A percentile compares a stretch with the other conserved stretches of the same genome.
Evolutionary conservation across 2,888 invertebrate species (phyloP).

Genomic region (Carcina quercana): DNA sequence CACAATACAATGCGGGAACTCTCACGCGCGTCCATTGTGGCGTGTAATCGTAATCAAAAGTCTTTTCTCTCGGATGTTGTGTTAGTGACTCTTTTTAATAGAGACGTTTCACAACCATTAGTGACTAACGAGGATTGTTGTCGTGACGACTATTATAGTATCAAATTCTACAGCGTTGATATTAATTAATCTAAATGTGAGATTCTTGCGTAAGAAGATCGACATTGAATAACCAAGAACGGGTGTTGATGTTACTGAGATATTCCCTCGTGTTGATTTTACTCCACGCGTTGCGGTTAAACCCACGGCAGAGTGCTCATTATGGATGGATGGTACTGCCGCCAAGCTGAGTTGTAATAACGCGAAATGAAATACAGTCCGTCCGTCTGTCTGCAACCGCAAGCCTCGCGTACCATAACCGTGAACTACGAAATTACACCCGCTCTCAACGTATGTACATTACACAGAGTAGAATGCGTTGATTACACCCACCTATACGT

Average conservation of each 20-base stretch:
- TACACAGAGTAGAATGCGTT: constrained; percentile 3
- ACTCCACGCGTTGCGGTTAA: constrained; percentile 41
- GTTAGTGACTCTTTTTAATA: constrained; percentile 40
- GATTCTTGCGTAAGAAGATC: too few species aligned
- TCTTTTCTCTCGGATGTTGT: constrained; percentile 43
- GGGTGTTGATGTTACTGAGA: too few species aligned
- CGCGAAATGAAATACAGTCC: constrained; percentile 53
- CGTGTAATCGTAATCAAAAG: constrained; percentile 58
- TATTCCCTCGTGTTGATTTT: constrained; percentile 24
- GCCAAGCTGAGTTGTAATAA: constrained; percentile 46
- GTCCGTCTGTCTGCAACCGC: constrained; percentile 49
- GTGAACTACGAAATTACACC: constrained; percentile 43
- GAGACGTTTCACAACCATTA: constrained; percentile 50
- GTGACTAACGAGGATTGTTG: constrained; percentile 7
- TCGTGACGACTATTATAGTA: constrained; percentile 17
- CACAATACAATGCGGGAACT: constrained; percentile 51
- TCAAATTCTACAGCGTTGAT: too few species aligned
- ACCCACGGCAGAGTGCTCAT: constrained; percentile 39
- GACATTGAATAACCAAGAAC: too few species aligned
- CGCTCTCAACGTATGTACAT: too few species aligned
- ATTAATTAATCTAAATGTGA: too few species aligned
- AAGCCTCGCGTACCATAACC: constrained; percentile 40
- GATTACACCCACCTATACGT: constrained; percentile 1
- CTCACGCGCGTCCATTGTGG: constrained; percentile 61
- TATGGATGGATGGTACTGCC: constrained; percentile 56